These are phyloP conservation scores for Asarcornis scutulata DNA, from an alignment of 2,113 vertebrate species.

Conservation along the genomic window DNA sequence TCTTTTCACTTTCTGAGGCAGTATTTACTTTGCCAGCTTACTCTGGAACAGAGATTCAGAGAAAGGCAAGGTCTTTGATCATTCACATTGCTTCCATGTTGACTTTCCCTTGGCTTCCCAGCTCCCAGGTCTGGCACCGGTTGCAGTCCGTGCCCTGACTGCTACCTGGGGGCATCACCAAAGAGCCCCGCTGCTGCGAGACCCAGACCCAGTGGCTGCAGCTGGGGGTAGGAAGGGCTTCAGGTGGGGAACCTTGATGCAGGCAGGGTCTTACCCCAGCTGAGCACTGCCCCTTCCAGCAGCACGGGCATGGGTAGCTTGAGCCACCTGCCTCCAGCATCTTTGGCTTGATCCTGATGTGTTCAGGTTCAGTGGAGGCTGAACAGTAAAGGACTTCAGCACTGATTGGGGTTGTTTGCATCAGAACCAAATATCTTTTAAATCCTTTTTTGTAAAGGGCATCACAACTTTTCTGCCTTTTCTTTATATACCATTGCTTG, in stretches of 20 bases:
- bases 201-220: fast-evolving
- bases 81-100: background rate
- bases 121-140: too few relatives aligned
- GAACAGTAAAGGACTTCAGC: background rate
- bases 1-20: background rate
- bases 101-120: background rate
- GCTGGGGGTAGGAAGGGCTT: background rate
- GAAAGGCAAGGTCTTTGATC: background rate
- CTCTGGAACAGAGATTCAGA: too few relatives aligned
- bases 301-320: background rate
- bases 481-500: background rate
- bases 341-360: background rate
- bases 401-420: background rate
- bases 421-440: background rate
- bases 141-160: fast-evolving
- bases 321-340: background rate
- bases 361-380: background rate
- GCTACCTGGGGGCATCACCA: background rate
- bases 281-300: background rate
- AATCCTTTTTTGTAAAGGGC: background rate
- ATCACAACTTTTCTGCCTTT: background rate
- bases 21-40: background rate
- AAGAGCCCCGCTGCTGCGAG: background rate
- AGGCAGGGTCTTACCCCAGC: background rate
- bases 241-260: background rate